Evolutionary conservation across 1,140 invertebrate species (phyloP).

Genomic region (Drosophila prosaltans): DNA sequence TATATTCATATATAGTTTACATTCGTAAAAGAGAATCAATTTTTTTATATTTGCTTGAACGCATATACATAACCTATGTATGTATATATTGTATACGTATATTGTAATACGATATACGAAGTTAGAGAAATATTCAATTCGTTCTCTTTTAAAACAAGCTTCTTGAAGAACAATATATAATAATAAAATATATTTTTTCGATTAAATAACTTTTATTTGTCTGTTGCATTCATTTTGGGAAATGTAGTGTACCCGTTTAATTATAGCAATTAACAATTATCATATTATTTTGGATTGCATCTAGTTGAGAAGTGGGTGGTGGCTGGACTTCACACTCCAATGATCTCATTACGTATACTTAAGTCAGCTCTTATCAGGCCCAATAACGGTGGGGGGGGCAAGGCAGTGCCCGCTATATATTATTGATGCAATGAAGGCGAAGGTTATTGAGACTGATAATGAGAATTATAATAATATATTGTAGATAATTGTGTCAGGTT

Average conservation of each 20-base stretch:
- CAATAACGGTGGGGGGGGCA: background rate
- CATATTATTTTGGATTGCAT: constrained; percentile 10
- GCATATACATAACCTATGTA: no score
- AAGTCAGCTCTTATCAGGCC: constrained; percentile 8
- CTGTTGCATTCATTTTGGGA: background rate
- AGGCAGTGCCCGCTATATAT: background rate
- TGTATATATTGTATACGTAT: no score
- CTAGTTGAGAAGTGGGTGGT: constrained; percentile 4
- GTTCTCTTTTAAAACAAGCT: no score
- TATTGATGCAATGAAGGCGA: constrained; percentile 7
- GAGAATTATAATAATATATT: background rate
- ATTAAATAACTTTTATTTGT: no score
- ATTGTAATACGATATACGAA: no score
- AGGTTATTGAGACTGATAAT: background rate
- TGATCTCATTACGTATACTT: constrained; percentile 20
- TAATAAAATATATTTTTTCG: no score
- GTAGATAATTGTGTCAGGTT: background rate
- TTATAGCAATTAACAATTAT: background rate
- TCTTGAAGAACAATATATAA: no score
- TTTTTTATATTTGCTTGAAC: no score
- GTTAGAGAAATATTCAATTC: no score
- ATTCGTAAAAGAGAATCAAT: no score
- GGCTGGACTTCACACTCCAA: constrained; percentile 14
- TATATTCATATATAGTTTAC: no score
- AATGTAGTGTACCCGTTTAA: background rate